Conservation (phyloP, 2,888 invertebrate genomes). For the Synergus umbraculus region DNA sequence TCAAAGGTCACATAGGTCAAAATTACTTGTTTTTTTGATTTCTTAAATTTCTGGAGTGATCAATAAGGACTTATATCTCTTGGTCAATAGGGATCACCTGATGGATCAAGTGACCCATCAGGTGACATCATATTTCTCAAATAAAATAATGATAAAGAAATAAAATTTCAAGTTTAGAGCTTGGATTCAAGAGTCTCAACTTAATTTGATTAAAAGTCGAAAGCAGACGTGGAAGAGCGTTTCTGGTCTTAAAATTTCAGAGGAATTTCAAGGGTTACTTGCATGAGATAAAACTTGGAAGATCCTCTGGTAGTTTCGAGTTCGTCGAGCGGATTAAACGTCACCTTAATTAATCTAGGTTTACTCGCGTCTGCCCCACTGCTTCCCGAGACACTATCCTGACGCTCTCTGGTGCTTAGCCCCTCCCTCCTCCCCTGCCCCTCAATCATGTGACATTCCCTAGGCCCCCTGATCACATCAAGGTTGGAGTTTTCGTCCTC, state of each 20-base stretch:
- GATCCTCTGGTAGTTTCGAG: constrained; percentile 46
- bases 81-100: too few relatives aligned
- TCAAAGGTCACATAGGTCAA: too few relatives aligned
- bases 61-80: too few relatives aligned
- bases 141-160: too few relatives aligned
- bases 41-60: too few relatives aligned
- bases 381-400: constrained; percentile 10
- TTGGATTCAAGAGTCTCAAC: too few relatives aligned
- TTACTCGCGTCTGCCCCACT: constrained; percentile 42
- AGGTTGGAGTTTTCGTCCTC: constrained; percentile 41
- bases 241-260: constrained; percentile 36
- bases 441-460: background rate
- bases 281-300: background rate
- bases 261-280: constrained; percentile 32
- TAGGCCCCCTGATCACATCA: constrained; percentile 5
- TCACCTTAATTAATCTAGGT: constrained; percentile 58
- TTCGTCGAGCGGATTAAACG: constrained; percentile 55
- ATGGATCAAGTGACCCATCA: too few relatives aligned
- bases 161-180: too few relatives aligned
- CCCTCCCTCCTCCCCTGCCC: too few relatives aligned
- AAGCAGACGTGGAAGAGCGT: background rate
- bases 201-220: background rate
- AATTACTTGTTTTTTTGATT: too few relatives aligned
- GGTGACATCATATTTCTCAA: too few relatives aligned
- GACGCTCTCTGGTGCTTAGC: background rate